Conservation (phyloP, 2,113 vertebrate genomes). For the Bothrops jararaca region DNA sequence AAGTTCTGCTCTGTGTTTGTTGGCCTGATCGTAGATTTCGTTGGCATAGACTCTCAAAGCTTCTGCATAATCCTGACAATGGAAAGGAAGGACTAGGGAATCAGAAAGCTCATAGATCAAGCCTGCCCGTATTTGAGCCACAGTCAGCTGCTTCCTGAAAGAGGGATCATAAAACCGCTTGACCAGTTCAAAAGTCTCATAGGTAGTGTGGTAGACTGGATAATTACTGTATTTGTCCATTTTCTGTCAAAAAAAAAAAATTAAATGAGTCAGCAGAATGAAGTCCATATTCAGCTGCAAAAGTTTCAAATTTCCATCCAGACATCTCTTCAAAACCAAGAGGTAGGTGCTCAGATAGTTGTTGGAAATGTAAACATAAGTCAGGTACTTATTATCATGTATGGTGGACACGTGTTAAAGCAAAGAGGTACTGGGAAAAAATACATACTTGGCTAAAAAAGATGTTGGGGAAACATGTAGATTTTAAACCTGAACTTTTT, state of each 20-base stretch:
- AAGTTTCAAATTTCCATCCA: not conserved
- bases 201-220: slow-evolving; percentile 90
- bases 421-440: too few species aligned
- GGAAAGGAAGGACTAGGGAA: slow-evolving; percentile 82
- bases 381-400: too few species aligned
- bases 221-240: slow-evolving; percentile 89
- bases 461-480: too few species aligned
- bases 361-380: too few species aligned
- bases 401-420: too few species aligned
- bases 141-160: slow-evolving; percentile 80
- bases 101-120: slow-evolving; percentile 85
- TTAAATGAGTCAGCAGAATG: slow-evolving; percentile 36
- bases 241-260: slow-evolving; percentile 71
- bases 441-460: too few species aligned
- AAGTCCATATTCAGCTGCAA: not conserved
- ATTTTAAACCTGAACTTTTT: too few species aligned
- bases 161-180: slow-evolving; percentile 87
- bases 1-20: slow-evolving; percentile 70
- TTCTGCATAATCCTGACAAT: slow-evolving; percentile 81
- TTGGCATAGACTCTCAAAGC: slow-evolving; percentile 77
- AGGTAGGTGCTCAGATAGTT: too few species aligned
- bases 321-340: not conserved
- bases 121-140: slow-evolving; percentile 84
- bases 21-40: slow-evolving; percentile 75
- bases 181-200: slow-evolving; percentile 93